Evolutionary conservation across 2,888 invertebrate species (phyloP).

Genomic region (Cacoxenus indagator): DNA sequence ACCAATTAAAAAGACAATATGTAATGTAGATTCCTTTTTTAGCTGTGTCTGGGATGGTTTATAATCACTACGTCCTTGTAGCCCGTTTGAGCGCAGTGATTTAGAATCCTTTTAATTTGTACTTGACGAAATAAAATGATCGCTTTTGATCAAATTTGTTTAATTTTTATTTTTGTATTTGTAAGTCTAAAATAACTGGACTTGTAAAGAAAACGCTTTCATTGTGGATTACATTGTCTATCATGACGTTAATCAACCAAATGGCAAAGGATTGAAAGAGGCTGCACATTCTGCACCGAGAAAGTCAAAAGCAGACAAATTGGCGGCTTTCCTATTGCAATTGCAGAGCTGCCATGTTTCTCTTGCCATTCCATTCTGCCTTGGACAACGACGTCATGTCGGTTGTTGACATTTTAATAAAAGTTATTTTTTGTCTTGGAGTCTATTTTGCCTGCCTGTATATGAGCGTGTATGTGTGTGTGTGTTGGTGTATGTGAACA

Average conservation of each 20-base stretch:
- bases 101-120: no score
- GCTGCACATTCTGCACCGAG: neutral
- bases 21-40: neutral
- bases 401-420: conserved; percentile 63
- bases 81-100: no score
- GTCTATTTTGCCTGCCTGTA: neutral
- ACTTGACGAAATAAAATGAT: no score
- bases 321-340: neutral
- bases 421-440: conserved; percentile 57
- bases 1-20: neutral
- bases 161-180: no score
- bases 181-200: neutral
- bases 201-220: neutral
- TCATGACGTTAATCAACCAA: neutral
- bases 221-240: neutral
- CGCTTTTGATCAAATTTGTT: no score
- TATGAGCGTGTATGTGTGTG: neutral
- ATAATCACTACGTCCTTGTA: no score
- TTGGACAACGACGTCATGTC: conserved; percentile 44
- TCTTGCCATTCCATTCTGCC: neutral
- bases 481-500: neutral
- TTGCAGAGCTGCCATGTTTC: neutral
- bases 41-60: no score
- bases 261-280: neutral
- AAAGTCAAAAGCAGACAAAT: neutral